Evolutionary conservation across 2,113 vertebrate genomes (phyloP).

Genomic region (Urocitellus parryii): DNA sequence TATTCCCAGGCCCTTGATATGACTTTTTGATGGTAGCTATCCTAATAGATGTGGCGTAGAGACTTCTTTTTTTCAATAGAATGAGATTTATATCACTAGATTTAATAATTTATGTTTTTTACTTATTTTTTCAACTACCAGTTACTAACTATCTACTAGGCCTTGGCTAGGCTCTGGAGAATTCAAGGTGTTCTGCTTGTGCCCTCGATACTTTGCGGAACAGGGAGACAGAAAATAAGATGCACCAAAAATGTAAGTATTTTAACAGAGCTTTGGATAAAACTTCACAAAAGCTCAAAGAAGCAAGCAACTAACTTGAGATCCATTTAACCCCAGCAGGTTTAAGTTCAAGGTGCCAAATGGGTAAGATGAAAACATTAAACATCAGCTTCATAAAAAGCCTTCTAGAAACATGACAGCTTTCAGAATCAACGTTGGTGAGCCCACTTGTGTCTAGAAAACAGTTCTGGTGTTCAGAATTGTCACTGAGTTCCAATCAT

Average conservation of each 20-base stretch:
- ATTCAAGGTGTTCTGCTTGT: not conserved
- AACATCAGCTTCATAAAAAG: not conserved
- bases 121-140: constrained; percentile 23
- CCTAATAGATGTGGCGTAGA: not conserved
- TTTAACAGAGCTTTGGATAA: constrained; percentile 23
- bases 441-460: not conserved
- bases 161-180: not conserved
- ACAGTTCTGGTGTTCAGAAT: not conserved
- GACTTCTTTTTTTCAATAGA: not conserved
- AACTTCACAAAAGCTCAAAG: not conserved
- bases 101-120: constrained; percentile 24
- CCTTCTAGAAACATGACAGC: not conserved
- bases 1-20: not conserved
- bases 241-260: not conserved
- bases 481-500: not conserved
- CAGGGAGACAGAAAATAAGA: constrained; percentile 26
- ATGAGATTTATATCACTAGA: not conserved
- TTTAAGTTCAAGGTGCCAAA: constrained; percentile 26
- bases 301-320: constrained; percentile 18
- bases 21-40: constrained; percentile 6
- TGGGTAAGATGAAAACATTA: constrained; percentile 8
- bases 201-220: not conserved
- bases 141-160: not conserved
- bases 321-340: constrained; percentile 4
- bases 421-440: not conserved